Percentiles rank a stretch among this genome's conserved stretches.
Evolutionary conservation across 1,140 invertebrate genomes (phyloP).

Genomic region (Pseudomyrmex cubaensis): DNA sequence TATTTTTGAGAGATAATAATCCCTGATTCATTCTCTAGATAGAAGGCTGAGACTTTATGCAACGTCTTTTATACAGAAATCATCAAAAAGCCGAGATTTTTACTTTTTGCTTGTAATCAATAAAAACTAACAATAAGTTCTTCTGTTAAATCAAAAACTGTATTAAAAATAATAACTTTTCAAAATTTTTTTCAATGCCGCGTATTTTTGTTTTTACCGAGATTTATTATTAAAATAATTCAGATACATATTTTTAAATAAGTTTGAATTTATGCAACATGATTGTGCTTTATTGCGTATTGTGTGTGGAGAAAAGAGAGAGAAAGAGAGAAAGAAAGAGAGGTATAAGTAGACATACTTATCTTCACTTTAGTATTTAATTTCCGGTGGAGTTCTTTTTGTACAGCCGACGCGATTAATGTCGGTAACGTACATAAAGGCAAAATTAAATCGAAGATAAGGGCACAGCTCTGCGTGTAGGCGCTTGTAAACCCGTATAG

Average conservation of each 20-base stretch:
- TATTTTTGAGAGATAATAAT: constrained; percentile 40
- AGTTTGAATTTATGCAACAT: neutral
- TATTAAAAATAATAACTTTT: neutral
- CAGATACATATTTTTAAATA: neutral
- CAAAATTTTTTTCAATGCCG: neutral
- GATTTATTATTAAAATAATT: neutral
- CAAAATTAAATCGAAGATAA: constrained; percentile 65
- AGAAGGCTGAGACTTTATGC: neutral
- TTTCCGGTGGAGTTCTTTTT: constrained; percentile 44
- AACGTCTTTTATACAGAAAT: neutral
- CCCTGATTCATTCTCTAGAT: constrained; percentile 26
- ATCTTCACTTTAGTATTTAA: constrained; percentile 37
- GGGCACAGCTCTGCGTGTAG: constrained; percentile 37
- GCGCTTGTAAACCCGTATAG: constrained; percentile 65
- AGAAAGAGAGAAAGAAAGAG: neutral
- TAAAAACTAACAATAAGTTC: neutral
- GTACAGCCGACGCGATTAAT: constrained; percentile 53
- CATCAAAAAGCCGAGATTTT: neutral
- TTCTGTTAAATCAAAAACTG: neutral
- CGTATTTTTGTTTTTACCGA: neutral
- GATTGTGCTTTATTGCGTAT: neutral
- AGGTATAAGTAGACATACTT: neutral
- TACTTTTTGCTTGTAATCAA: neutral
- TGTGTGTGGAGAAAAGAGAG: too few species aligned
- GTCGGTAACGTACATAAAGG: constrained; percentile 53